A percentile compares a stretch with the other conserved stretches of the same genome.
These are phyloP conservation scores for Pollenia amentaria DNA, from an alignment of 2,888 invertebrate species.

Conservation along the genomic window DNA sequence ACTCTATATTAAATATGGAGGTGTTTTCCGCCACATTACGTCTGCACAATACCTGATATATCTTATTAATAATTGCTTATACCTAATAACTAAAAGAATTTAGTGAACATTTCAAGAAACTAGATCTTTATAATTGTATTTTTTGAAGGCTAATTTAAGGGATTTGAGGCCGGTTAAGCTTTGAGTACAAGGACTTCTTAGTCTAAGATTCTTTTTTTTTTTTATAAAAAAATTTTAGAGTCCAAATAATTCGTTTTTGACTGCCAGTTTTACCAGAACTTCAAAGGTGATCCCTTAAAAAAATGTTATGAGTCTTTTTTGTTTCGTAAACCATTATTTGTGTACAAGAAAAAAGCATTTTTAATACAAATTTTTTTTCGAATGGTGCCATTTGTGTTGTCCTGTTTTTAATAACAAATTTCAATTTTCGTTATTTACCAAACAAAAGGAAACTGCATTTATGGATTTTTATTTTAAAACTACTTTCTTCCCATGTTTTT, in stretches of 20 bases:
- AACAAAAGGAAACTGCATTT: constrained; percentile 66
- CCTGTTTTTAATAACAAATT: constrained; percentile 69
- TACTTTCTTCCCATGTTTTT: constrained; percentile 18
- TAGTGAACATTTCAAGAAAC: no score
- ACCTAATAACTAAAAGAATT: no score
- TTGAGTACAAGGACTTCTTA: no score
- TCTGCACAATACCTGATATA: no score
- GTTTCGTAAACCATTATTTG: constrained; percentile 30
- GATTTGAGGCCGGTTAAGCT: no score
- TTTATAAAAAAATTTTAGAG: background rate
- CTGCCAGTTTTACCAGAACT: background rate
- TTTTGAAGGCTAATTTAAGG: no score
- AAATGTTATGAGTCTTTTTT: background rate
- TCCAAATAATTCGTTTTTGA: background rate
- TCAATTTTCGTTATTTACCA: constrained; percentile 67
- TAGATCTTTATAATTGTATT: no score
- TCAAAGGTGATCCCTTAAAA: constrained; percentile 28
- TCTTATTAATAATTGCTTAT: no score
- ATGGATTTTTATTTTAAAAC: constrained; percentile 62
- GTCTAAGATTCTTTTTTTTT: no score
- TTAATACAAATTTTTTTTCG: background rate
- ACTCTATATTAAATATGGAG: background rate
- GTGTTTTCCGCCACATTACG: background rate
- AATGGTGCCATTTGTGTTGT: constrained; percentile 61
- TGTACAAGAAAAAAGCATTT: background rate